Percentiles rank a stretch among this genome's conserved stretches.
These are phyloP conservation scores for Linhomoeus sp. DNA, from an alignment of 2,888 invertebrate species.

Conservation along the genomic window DNA sequence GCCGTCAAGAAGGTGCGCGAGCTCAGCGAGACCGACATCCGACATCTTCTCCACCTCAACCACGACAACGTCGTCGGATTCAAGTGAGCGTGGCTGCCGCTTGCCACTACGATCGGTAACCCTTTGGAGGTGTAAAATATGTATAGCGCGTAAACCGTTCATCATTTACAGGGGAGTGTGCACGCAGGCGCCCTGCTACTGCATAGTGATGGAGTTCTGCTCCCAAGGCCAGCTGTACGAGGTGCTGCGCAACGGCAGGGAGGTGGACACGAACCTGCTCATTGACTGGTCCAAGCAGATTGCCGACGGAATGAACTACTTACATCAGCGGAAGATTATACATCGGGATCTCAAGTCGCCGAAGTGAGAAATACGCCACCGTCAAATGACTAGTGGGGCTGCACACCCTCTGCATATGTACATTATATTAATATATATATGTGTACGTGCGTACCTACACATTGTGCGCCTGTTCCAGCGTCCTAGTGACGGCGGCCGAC, in stretches of 20 bases:
- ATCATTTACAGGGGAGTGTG: constrained; percentile 61
- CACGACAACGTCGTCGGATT: constrained; percentile 87
- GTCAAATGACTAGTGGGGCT: too few species aligned
- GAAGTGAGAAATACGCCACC: constrained; percentile 49
- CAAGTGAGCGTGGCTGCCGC: constrained; percentile 28
- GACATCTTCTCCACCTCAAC: constrained; percentile 68
- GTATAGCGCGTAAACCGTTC: not conserved
- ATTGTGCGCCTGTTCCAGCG: constrained; percentile 20
- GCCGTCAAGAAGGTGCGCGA: constrained; percentile 91
- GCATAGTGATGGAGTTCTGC: constrained; percentile 96
- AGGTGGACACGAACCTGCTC: not conserved
- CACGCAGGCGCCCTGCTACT: constrained; percentile 69
- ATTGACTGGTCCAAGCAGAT: constrained; percentile 86
- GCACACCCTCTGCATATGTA: too few species aligned
- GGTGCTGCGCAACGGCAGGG: constrained; percentile 49
- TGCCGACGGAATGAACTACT: constrained; percentile 82
- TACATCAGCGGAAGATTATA: constrained; percentile 86
- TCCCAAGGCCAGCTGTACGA: constrained; percentile 83
- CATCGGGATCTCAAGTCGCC: constrained; percentile 96
- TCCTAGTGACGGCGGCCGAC: constrained; percentile 32
- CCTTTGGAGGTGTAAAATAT: not conserved
- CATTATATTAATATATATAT: too few species aligned
- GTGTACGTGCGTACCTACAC: too few species aligned
- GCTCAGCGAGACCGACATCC: constrained; percentile 73
- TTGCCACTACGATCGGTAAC: not conserved